Evolutionary conservation across 2,113 vertebrate species (phyloP), one percentile per base, ranked within the genome.

Genomic region (Cyanoliseus patagonus): DNA sequence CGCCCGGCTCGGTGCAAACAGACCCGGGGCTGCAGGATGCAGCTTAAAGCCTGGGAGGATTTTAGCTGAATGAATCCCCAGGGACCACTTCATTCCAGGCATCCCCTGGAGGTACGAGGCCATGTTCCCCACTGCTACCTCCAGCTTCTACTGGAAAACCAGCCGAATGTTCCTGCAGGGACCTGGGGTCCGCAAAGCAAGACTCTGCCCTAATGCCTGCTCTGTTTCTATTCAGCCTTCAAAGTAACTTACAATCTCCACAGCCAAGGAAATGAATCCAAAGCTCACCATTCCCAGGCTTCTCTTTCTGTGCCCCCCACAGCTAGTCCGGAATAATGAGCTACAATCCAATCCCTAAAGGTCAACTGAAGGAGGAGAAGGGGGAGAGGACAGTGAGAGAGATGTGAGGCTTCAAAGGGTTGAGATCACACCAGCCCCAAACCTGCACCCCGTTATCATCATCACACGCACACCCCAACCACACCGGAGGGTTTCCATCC

Each of bases 141-240:
- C 66, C 55, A 69, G 90, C 85, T 94, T 96, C 92, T 73, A 96
- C 93, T 86, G 83, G 93, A 93, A 96, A 96, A 95, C 78, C 90
- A 88, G 81, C 82, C 69, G 27, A 84, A 42, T 2, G 0, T 51
- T 90, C 88, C 94, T 23, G 17, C 75, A 57, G 75, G 85, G 92
- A 94, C 27, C 62, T 3, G 0, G 69, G 73, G 33, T 91, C 93
- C 77, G 27, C 62, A 66, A 53, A 92, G 59, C 25, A 3, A 92
- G 55, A 59, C 57, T 35, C 86, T 88, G 83, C 16, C 52, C 88
- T 93, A 66, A n/a, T 33, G 47, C 86, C 83, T 75, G 22, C 62
- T 31, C 77, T 75, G 37, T 44, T 82, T 37, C 78, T 66, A 13
- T 23, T 41, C 41, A 3, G 18, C 69, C 57, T 81, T 59, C 78